Conservation (phyloP, 2,113 vertebrate genomes). For the Anser cygnoides region DNA sequence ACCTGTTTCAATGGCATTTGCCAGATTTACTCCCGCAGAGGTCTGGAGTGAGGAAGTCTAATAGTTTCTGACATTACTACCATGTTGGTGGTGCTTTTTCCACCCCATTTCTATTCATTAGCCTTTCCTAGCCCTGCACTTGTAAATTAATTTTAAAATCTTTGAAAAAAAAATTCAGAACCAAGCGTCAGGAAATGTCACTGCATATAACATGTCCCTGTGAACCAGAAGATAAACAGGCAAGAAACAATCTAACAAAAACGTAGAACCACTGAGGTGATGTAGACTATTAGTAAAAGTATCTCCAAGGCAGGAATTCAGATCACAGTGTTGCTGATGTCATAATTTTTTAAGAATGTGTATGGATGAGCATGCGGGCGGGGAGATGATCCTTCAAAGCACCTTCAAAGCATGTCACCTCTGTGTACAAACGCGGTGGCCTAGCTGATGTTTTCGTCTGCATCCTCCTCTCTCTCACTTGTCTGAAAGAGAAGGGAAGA, state of each 20-base stretch:
- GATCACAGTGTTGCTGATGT: not conserved
- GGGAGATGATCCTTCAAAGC: not conserved
- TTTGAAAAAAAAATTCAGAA: not conserved
- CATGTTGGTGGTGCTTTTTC: not conserved
- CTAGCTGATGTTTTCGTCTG: rapidly evolving
- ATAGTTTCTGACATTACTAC: not conserved
- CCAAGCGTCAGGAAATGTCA: not conserved
- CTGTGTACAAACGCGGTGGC: rapidly evolving
- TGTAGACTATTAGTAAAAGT: not conserved
- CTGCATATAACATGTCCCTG: not conserved
- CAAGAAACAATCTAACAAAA: not conserved
- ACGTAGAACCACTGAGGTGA: not conserved
- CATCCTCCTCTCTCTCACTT: too few species aligned
- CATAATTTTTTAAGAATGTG: not conserved
- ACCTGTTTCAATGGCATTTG: not conserved
- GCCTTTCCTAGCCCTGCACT: not conserved
- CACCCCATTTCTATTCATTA: not conserved
- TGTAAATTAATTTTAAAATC: not conserved
- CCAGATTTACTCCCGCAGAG: not conserved
- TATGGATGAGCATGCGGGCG: rapidly evolving
- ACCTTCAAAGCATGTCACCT: not conserved
- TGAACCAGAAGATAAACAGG: not conserved
- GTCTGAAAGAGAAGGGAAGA: too few species aligned
- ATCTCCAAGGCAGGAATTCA: not conserved
- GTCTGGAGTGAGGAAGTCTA: not conserved